Percentiles rank a stretch among this genome's conserved stretches.
Conservation (phyloP, 2,797 vertebrate species). For the Micropoecilia bifurca region DNA sequence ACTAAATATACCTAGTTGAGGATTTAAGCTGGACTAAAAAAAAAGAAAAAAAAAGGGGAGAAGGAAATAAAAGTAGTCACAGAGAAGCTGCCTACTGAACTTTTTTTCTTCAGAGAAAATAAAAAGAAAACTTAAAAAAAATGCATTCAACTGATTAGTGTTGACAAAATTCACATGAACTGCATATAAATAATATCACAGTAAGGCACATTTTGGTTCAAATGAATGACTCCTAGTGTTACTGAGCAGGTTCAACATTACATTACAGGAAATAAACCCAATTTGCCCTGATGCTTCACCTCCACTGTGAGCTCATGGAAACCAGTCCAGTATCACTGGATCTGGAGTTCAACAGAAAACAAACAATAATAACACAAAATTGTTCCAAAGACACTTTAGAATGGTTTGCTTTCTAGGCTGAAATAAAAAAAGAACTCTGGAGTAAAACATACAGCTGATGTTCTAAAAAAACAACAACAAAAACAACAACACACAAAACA, state of each 20-base stretch:
- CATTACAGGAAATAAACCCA: constrained; percentile 12
- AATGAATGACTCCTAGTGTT: constrained; percentile 33
- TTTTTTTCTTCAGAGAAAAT: constrained; percentile 27
- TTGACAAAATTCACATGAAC: constrained; percentile 41
- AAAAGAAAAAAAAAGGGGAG: neutral
- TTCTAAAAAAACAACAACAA: neutral
- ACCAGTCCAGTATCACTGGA: neutral
- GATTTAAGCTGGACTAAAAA: neutral
- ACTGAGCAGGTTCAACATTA: constrained; percentile 20
- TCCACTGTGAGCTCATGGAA: neutral
- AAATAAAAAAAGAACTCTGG: neutral
- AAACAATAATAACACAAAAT: neutral
- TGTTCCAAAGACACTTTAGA: neutral
- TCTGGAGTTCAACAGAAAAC: constrained; percentile 17
- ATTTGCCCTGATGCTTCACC: constrained; percentile 6
- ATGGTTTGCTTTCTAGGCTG: neutral
- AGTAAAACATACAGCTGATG: neutral
- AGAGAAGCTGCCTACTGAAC: constrained; percentile 39
- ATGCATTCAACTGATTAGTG: constrained; percentile 21
- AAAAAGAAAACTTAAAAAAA: constrained; percentile 44
- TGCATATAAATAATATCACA: constrained; percentile 51
- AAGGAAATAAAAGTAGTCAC: constrained; percentile 4
- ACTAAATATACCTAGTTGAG: constrained; percentile 18
- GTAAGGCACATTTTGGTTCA: constrained; percentile 16
- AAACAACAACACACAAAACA: too few species aligned